Percentiles rank a stretch among this genome's conserved stretches.
phyloP scores from a whole-genome alignment of 2,113 vertebrate species.

The Cheirogaleus medius region DNA sequence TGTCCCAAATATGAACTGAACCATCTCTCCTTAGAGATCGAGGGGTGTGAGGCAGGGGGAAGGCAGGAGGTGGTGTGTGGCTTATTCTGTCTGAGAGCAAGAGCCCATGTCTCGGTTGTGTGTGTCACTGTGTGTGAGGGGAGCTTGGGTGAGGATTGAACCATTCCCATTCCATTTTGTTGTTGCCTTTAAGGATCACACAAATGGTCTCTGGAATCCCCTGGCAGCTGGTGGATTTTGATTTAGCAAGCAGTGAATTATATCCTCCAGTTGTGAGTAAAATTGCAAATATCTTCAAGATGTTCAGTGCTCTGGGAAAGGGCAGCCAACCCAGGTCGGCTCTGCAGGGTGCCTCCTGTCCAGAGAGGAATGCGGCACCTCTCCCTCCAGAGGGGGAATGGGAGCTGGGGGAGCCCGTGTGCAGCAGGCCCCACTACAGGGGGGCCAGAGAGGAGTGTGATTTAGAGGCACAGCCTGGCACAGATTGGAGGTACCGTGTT shows the following conservation, averaged over 20 bases:
- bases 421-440: background rate
- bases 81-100: background rate
- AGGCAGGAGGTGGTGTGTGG: background rate
- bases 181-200: constrained; percentile 53
- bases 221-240: constrained; percentile 62
- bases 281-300: constrained; percentile 76
- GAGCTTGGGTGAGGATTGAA: background rate
- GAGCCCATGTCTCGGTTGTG: background rate
- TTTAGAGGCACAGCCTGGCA: background rate
- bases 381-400: background rate
- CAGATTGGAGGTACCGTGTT: background rate
- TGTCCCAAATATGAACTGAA: background rate
- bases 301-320: constrained; percentile 52
- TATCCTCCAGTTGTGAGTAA: constrained; percentile 57
- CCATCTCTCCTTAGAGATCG: background rate
- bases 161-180: background rate
- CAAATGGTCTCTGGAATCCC: constrained; percentile 52
- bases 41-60: background rate
- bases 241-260: constrained; percentile 72
- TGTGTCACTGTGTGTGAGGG: background rate
- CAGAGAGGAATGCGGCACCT: background rate
- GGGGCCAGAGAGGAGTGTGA: background rate
- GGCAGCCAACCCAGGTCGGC: constrained; percentile 26
- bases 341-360: constrained; percentile 30
- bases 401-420: background rate